These are phyloP conservation scores for Pherbina coryleti DNA, from an alignment of 2,888 invertebrate species.

Conservation along the genomic window DNA sequence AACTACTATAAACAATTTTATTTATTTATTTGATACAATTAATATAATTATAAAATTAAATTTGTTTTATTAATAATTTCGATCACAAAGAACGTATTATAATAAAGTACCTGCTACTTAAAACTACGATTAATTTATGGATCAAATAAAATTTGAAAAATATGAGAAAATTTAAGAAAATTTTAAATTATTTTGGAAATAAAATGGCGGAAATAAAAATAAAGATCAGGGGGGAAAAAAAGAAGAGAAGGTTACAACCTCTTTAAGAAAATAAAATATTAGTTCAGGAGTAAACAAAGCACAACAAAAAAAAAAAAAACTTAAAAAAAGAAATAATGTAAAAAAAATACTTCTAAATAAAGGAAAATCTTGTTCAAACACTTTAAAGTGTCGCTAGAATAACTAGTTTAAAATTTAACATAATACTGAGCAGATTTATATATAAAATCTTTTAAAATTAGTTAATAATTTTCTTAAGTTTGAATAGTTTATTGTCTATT, in stretches of 20 bases:
- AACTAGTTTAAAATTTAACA: slow-evolving; percentile 67
- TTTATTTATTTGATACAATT: slow-evolving; percentile 50
- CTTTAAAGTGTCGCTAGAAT: slow-evolving; percentile 36
- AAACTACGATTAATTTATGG: slow-evolving; percentile 42
- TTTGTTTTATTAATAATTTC: slow-evolving; percentile 45
- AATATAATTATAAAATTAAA: slow-evolving; percentile 46
- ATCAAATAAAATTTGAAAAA: slow-evolving; percentile 30
- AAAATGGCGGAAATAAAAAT: slow-evolving; percentile 31
- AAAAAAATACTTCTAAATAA: slow-evolving; percentile 19
- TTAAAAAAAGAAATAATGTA: slow-evolving; percentile 46
- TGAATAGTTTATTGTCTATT: not conserved
- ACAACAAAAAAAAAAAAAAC: slow-evolving; percentile 25
- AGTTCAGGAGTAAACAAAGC: slow-evolving; percentile 33
- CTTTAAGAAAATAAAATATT: slow-evolving; percentile 44
- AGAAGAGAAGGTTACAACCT: slow-evolving; percentile 4
- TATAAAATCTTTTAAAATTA: slow-evolving; percentile 9
- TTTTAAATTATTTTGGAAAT: slow-evolving; percentile 43
- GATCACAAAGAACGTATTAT: slow-evolving; percentile 48
- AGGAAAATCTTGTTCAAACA: slow-evolving; percentile 51
- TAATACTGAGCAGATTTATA: slow-evolving; percentile 67
- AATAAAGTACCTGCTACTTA: slow-evolving; percentile 26
- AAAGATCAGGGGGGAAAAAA: slow-evolving; percentile 27
- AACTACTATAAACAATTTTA: slow-evolving; percentile 49
- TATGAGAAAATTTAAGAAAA: slow-evolving; percentile 35
- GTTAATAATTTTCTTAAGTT: not conserved